Evolutionary conservation across 2,113 vertebrate species (phyloP).

Genomic region (Oxyura jamaicensis): DNA sequence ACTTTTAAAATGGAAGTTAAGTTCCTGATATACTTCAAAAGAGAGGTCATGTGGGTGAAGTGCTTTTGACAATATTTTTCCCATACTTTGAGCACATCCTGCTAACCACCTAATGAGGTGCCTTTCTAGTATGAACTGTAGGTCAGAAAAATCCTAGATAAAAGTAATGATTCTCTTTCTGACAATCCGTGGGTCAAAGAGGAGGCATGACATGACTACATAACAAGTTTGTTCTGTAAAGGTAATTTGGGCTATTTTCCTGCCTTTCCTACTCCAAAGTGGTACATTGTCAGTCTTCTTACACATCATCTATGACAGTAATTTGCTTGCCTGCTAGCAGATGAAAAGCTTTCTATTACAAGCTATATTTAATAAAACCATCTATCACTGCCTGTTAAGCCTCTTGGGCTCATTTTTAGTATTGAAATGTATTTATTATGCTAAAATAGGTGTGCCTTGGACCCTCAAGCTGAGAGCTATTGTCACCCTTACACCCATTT

Average conservation of each 20-base stretch:
- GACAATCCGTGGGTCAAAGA: constrained; percentile 13
- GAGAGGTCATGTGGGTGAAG: neutral
- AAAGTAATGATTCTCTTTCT: constrained; percentile 45
- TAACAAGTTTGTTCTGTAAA: neutral
- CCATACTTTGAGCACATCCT: neutral
- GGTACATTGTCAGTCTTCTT: neutral
- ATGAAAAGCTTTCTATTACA: constrained; percentile 9
- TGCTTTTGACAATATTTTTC: constrained; percentile 2
- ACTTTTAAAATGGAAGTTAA: neutral
- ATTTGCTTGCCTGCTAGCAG: neutral
- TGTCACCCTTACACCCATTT: neutral
- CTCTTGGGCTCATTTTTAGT: neutral
- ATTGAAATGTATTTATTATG: neutral
- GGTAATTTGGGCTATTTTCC: constrained; percentile 1
- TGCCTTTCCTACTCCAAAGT: neutral
- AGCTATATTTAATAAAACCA: neutral
- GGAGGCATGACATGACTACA: neutral
- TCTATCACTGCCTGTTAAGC: neutral
- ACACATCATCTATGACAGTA: neutral
- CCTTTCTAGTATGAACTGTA: constrained; percentile 2
- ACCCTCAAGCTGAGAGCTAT: neutral
- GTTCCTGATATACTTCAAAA: neutral
- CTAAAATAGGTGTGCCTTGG: neutral
- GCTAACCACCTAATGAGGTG: neutral
- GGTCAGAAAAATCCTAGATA: constrained; percentile 37